Evolutionary conservation across 2,888 invertebrate species (phyloP).

Genomic region (Margaritifera margaritifera): DNA sequence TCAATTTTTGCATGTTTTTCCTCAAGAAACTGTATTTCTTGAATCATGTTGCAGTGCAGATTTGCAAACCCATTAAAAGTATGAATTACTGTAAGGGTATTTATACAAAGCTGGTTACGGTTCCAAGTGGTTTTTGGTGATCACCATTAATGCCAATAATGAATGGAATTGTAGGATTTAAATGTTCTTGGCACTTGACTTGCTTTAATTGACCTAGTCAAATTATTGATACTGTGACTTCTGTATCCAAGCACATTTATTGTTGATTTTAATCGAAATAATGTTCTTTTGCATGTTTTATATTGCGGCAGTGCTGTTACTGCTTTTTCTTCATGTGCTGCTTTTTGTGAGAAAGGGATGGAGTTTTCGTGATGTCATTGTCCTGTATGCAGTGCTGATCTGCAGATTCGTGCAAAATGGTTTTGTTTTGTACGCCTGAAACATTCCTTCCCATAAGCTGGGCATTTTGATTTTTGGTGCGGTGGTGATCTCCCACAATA

Average conservation of each 20-base stretch:
- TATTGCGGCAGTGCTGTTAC: neutral
- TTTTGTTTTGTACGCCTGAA: neutral
- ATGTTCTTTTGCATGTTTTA: neutral
- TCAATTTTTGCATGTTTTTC: constrained; percentile 1
- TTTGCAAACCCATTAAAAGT: neutral
- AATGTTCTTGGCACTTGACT: neutral
- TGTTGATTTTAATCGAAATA: neutral
- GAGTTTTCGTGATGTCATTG: neutral
- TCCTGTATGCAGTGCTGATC: neutral
- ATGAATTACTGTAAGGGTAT: neutral
- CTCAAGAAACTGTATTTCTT: neutral
- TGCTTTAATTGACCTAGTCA: too few relatives aligned
- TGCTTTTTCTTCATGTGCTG: neutral
- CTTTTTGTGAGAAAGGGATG: neutral
- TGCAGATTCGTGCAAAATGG: neutral
- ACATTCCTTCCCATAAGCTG: neutral
- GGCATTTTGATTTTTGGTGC: neutral
- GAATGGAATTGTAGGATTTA: neutral
- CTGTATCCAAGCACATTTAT: neutral
- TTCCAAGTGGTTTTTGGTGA: neutral
- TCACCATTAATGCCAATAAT: constrained; percentile 1
- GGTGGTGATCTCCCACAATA: neutral
- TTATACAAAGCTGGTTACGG: neutral
- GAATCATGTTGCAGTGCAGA: neutral
- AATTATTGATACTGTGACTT: neutral